phyloP scores from a whole-genome alignment of 1,140 invertebrate species.

The Coenobita brevimanus region DNA sequence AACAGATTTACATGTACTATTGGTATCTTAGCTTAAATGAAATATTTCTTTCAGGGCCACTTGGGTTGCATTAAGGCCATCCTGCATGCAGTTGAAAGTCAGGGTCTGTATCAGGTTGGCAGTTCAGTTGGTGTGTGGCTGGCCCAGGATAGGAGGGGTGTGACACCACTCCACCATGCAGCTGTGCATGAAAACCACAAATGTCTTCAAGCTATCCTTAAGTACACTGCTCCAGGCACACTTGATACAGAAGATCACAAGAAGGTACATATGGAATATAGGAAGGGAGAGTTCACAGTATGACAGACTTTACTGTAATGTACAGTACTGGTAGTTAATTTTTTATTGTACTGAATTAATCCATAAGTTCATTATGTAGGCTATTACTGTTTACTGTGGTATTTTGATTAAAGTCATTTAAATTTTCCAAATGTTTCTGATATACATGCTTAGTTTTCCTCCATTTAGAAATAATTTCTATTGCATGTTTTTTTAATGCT shows the following conservation, averaged over 20 bases:
- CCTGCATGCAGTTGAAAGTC: constrained; percentile 52
- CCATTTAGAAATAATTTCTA: no score
- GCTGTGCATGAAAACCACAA: constrained; percentile 44
- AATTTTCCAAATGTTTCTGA: no score
- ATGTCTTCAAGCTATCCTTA: constrained; percentile 46
- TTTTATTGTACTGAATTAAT: no score
- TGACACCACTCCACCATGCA: constrained; percentile 54
- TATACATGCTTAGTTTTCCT: no score
- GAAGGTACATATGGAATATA: constrained; percentile 44
- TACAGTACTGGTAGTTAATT: no score
- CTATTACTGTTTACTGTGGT: no score
- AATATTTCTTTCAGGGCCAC: constrained; percentile 30
- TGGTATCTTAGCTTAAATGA: neutral
- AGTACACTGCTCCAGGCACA: constrained; percentile 47
- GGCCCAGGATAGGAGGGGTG: constrained; percentile 48
- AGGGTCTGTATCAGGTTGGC: neutral
- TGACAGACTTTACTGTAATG: no score
- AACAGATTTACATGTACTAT: neutral
- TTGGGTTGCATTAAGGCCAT: constrained; percentile 44
- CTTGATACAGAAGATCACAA: constrained; percentile 57
- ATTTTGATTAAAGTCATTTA: no score
- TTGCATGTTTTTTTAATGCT: no score
- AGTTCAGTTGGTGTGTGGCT: constrained; percentile 41
- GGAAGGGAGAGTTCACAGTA: no score
- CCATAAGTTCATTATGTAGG: no score